Evolutionary conservation across 1,140 invertebrate species (phyloP), one percentile per base, ranked within the genome.

Genomic region (Caligus rogercresseyi): DNA sequence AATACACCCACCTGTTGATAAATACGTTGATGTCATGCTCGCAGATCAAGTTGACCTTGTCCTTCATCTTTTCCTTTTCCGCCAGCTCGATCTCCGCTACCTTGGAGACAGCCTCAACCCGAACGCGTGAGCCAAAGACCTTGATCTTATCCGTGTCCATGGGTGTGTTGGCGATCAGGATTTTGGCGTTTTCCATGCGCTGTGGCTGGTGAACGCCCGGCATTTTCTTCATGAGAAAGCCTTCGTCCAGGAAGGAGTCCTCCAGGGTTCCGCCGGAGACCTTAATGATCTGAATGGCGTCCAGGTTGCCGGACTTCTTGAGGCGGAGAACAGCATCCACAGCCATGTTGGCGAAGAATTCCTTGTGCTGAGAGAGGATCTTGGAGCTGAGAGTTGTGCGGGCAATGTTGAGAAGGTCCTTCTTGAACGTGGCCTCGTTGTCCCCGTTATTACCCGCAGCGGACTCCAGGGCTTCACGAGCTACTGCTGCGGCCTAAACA

Each of bases 101-200:
- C 74, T 98, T 98, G 1, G 94, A 86, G 77, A 98, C 85, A 0
- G 92, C 95, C 74, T 99, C 95, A 0, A 98, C 94, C 69, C 90
- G 84, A 62, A 98, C 92, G 67, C 90, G 83, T 15, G 93, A 96
- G 59, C 94, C 95, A 78, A 98, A 99, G n/a, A 98, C 76, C 80
- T 98, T 98, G 66, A 99, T 96, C 77, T 99, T 99, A 71, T 99
- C 96, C 18, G 93, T 94, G 73, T 99, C 96, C 96, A 99, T 99
- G 0, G 96, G 90, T 26, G 96, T 99, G 71, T 99, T 99, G n/a
- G 95, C 95, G 71, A 99, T 93, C 14, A 99, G 79, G 71, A 99
- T 98, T 70, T 84, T 86, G 13, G 92, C 92, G 69, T 85, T 95
- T 75, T 95, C 89, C 68, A 97, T 76, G 61, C 80, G 75, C 71